phyloP scores from a whole-genome alignment of 1,140 invertebrate genomes.

The Latrodectus geometricus region DNA sequence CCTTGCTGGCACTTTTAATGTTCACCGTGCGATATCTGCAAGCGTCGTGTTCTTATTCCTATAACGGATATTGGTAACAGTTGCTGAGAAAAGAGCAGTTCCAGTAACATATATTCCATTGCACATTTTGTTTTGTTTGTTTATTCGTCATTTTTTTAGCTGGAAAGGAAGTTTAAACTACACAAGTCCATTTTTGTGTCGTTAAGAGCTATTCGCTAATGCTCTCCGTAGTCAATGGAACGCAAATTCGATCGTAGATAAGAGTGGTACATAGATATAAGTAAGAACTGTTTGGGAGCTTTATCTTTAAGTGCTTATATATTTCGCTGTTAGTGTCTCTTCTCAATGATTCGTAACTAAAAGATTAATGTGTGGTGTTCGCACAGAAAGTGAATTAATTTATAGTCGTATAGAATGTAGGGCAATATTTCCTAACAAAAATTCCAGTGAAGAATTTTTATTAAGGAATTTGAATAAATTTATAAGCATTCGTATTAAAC shows the following conservation, averaged over 20 bases:
- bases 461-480: no score
- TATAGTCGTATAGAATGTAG: no score
- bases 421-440: no score
- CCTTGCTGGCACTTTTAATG: slow-evolving; percentile 54
- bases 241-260: slow-evolving; percentile 53
- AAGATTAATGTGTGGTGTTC: slow-evolving; percentile 48
- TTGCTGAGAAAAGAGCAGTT: slow-evolving; percentile 5
- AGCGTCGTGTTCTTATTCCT: background rate
- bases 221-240: slow-evolving; percentile 52
- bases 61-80: slow-evolving; percentile 21
- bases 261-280: background rate
- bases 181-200: slow-evolving; percentile 54
- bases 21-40: slow-evolving; percentile 11
- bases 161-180: background rate
- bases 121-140: slow-evolving; percentile 23
- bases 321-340: slow-evolving; percentile 4
- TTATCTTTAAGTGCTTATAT: slow-evolving; percentile 22
- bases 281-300: slow-evolving; percentile 23
- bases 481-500: no score
- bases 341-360: slow-evolving; percentile 31
- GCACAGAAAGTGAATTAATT: background rate
- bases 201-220: slow-evolving; percentile 52
- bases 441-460: no score
- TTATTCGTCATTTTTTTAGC: background rate
- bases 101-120: slow-evolving; percentile 5